phyloP scores from a whole-genome alignment of 1,140 invertebrate species.

The Rhopalosiphum maidis region DNA sequence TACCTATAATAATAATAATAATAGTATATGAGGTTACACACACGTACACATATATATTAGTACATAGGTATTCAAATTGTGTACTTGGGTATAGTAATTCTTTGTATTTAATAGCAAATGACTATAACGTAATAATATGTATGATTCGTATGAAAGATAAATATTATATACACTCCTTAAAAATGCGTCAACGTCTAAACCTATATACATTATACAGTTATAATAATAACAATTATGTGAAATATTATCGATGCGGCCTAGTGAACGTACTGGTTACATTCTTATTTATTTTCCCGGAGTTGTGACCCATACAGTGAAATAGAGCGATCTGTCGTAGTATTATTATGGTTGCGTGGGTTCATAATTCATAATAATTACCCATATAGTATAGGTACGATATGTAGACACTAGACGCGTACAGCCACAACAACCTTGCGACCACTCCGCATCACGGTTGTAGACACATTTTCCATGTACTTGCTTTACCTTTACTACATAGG shows the following conservation, averaged over 20 bases:
- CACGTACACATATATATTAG: background rate
- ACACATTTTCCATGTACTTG: background rate
- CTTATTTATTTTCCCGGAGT: background rate
- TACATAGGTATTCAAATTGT: background rate
- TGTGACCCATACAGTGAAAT: background rate
- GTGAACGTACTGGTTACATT: background rate
- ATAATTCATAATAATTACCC: background rate
- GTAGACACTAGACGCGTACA: background rate
- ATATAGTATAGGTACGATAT: background rate
- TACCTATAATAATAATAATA: background rate
- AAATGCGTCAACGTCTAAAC: background rate
- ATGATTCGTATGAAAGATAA: background rate
- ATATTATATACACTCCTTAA: constrained; percentile 8
- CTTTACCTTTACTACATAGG: background rate
- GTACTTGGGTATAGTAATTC: background rate
- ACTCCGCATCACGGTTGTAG: background rate
- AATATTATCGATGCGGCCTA: constrained; percentile 3
- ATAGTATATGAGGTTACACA: background rate
- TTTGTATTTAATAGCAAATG: background rate
- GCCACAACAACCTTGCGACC: background rate
- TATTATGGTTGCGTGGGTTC: background rate
- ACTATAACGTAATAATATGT: background rate
- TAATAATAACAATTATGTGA: background rate
- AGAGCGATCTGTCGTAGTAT: background rate
- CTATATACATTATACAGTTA: background rate